These are phyloP conservation scores for Turritopsis rubra DNA, from an alignment of 30 jellyfish, hydroid and myxozoan species.

Conservation along the genomic window DNA sequence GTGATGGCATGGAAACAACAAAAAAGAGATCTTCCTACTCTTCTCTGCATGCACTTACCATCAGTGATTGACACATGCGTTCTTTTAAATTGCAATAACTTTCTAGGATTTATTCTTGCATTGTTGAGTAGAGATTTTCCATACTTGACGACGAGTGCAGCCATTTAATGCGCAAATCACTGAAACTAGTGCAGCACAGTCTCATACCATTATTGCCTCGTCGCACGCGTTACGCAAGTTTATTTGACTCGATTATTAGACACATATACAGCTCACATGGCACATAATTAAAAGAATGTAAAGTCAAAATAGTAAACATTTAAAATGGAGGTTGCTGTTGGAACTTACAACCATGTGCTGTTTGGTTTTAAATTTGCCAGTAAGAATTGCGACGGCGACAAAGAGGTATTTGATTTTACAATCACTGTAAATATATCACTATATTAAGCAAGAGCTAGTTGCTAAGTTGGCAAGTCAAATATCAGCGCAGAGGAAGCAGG, in stretches of 20 bases:
- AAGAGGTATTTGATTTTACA: neutral
- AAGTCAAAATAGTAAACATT: neutral
- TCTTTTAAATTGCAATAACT: neutral
- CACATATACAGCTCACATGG: neutral
- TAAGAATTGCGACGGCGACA: slow-evolving; percentile 1
- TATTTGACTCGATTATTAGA: neutral
- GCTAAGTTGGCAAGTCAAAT: too few relatives aligned
- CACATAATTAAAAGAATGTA: neutral
- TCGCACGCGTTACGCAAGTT: neutral
- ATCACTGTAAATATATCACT: too few relatives aligned
- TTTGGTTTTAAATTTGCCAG: slow-evolving; percentile 28
- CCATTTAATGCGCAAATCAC: neutral
- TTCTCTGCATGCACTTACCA: neutral
- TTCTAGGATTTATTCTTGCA: neutral
- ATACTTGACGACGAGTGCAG: neutral
- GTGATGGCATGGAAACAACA: too few relatives aligned
- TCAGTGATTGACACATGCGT: neutral
- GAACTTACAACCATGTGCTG: slow-evolving; percentile 47
- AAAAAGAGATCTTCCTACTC: too few relatives aligned
- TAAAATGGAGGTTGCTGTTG: slow-evolving; percentile 40
- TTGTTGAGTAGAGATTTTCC: neutral
- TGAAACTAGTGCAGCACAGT: neutral
- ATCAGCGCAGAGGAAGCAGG: too few relatives aligned
- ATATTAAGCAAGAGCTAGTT: too few relatives aligned
- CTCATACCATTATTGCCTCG: too few relatives aligned